phyloP scores from a whole-genome alignment of 2,113 vertebrate species.

The Neodontobutis hainanensis region DNA sequence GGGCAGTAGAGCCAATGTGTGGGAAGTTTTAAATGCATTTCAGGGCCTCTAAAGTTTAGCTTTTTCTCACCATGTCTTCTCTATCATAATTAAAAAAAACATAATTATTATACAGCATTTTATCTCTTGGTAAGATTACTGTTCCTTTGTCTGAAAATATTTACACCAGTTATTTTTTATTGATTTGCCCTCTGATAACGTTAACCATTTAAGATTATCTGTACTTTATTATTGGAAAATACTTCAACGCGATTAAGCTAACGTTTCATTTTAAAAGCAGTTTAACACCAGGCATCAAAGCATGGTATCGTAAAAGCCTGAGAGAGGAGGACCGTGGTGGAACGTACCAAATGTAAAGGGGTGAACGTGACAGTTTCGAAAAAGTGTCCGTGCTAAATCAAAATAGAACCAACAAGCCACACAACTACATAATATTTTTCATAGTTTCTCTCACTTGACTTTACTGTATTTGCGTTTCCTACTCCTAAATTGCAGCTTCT shows the following conservation, averaged over 20 bases:
- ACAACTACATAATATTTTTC: rapidly evolving
- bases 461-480: too few species aligned
- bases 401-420: too few species aligned
- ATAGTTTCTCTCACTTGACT: neutral
- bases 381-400: neutral
- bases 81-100: neutral
- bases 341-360: constrained; percentile 45
- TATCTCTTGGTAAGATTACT: too few species aligned
- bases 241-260: constrained; percentile 15
- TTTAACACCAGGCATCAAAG: neutral
- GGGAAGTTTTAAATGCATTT: constrained; percentile 19
- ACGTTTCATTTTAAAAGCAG: too few species aligned
- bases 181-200: too few species aligned
- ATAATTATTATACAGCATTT: too few species aligned
- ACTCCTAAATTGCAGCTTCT: rapidly evolving
- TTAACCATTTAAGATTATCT: neutral
- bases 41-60: neutral
- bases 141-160: too few species aligned
- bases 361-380: neutral
- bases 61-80: constrained; percentile 14
- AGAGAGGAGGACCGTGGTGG: constrained; percentile 36
- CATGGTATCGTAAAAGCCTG: constrained; percentile 44
- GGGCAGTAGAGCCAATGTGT: constrained; percentile 32
- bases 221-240: constrained; percentile 18
- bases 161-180: too few species aligned